Base-by-base conservation (phyloP, 1,140 invertebrate genomes). In the Tribolium madens region DNA sequence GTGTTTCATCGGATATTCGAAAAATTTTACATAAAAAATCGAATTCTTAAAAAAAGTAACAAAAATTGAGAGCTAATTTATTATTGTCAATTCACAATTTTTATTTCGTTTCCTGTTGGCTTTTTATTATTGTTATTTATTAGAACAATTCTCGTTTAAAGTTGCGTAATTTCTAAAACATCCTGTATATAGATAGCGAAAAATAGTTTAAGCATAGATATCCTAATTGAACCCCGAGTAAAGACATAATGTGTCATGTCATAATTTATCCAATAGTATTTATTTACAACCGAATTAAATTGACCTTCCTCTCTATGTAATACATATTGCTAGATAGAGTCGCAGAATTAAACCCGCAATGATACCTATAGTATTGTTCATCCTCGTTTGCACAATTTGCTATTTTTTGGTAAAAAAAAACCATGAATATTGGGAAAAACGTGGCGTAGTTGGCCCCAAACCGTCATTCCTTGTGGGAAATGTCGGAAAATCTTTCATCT, bases 391-490 rank as follows among this genome's bases (percentile, higher is more conserved):
- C 36, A 42, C 36, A 42, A 42, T 42, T 10, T 42, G 36, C n/a
- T 42, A 42, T n/a, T 42, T 42, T 42, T 42, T 42, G 0, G 6
- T 42, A 2, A 42, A 42, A 42, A 42, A 2, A 42, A 52, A 72
- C 2, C 46, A 72, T 52, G 46, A 74, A 13, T 84, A 81, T 78
- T 84, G 80, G 81, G 72, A 77, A 47, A 83, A 80, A 71, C 69
- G 78, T 14, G 75, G 78, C 52, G 76, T 84, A 0, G 79, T 79
- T 5, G 50, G 73, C 12, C 84, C 86, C 5, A 31, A 77, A 73
- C 48, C 64, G 0, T 2, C 53, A 0, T 72, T 78, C 0, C 2
- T 84, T 0, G 79, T 87, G 10, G 87, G 87, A 1, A 87, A 84
- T 70, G 21, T 85, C 0, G 83, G 52, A 57, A 57, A 57, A 57